Percentiles rank a stretch among this genome's conserved stretches.
Evolutionary conservation across 2,113 vertebrate species (phyloP).

Genomic region (Meleagris gallopavo): DNA sequence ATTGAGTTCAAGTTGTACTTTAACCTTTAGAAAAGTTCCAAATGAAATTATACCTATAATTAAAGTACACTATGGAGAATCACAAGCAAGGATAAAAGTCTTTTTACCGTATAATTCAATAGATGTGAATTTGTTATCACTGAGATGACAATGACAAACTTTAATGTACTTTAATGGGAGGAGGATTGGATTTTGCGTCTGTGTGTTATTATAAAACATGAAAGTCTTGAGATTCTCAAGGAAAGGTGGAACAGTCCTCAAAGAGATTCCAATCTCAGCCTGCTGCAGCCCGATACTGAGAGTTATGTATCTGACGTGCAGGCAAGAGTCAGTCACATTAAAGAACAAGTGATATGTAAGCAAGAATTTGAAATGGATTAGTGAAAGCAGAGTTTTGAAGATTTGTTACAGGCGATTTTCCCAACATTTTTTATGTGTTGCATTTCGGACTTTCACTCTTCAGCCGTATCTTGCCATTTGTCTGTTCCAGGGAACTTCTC

Average conservation of each 20-base stretch:
- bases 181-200: constrained; percentile 12
- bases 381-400: not conserved
- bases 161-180: not conserved
- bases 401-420: not conserved
- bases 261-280: constrained; percentile 16
- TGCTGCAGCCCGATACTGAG: constrained; percentile 6
- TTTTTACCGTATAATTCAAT: constrained; percentile 20
- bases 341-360: not conserved
- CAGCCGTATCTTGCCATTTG: not conserved
- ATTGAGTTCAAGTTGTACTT: constrained; percentile 6
- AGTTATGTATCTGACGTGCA: not conserved
- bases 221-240: constrained; percentile 2
- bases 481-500: not conserved
- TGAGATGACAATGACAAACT: not conserved
- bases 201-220: not conserved
- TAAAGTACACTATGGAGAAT: not conserved
- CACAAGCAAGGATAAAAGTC: constrained; percentile 26
- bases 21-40: constrained; percentile 31
- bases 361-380: not conserved
- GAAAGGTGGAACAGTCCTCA: not conserved
- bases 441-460: not conserved
- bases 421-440: not conserved
- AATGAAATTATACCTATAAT: constrained; percentile 11
- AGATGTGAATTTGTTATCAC: constrained; percentile 3
- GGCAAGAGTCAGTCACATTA: not conserved